A percentile compares a stretch with the other conserved stretches of the same genome.
Evolutionary conservation across 2,888 invertebrate genomes (phyloP).

Genomic region (Scelioninae gen. 1): DNA sequence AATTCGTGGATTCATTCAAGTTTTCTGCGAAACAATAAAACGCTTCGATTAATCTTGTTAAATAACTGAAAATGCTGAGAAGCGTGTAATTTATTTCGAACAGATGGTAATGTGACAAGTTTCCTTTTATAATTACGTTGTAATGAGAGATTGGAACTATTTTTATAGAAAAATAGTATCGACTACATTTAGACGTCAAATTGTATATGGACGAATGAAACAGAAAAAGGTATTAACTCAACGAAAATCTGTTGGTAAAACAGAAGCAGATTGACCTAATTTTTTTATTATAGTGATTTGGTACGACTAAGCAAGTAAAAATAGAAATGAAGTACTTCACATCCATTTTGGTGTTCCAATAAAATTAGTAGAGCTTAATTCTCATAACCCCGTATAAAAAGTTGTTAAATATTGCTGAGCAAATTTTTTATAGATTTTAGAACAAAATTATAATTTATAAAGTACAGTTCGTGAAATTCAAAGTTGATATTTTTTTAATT

Average conservation of each 20-base stretch:
- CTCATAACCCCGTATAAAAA: too few species aligned
- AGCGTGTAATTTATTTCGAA: constrained; percentile 22
- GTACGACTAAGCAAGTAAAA: background rate
- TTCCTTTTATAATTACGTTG: constrained; percentile 32
- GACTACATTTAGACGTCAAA: background rate
- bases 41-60: background rate
- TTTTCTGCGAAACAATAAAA: background rate
- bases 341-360: too few species aligned
- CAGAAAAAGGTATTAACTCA: too few species aligned
- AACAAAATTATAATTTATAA: too few species aligned
- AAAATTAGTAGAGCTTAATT: too few species aligned
- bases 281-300: background rate
- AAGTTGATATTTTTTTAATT: too few species aligned
- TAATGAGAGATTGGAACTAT: constrained; percentile 14
- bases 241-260: background rate
- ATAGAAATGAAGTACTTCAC: too few species aligned
- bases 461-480: too few species aligned
- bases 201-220: constrained; percentile 3
- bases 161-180: constrained; percentile 11
- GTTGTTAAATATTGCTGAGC: too few species aligned
- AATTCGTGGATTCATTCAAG: background rate
- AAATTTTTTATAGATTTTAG: too few species aligned
- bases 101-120: constrained; percentile 24
- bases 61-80: background rate
- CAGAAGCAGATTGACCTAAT: constrained; percentile 2